A percentile compares a stretch with the other conserved stretches of the same genome.
Conservation (phyloP, 92 coral and sea anemone species). For the Epizoanthus stellaris region DNA sequence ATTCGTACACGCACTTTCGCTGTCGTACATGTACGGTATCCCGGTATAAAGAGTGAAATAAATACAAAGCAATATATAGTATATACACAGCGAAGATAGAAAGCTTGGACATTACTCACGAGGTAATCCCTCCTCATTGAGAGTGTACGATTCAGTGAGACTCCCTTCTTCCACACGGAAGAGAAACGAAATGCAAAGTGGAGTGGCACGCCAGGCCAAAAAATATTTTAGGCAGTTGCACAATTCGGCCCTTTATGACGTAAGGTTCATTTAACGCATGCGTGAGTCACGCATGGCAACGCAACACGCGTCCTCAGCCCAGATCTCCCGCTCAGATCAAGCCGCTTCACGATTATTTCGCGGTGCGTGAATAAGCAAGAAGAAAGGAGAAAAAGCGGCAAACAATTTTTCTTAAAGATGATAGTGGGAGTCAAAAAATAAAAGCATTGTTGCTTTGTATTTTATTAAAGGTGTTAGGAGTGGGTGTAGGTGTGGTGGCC, state of each 20-base stretch:
- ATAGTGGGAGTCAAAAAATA: neutral
- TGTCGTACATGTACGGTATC: neutral
- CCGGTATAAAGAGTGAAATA: neutral
- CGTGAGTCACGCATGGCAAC: slow-evolving; percentile 59
- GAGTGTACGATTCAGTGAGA: slow-evolving; percentile 63
- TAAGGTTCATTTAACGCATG: slow-evolving; percentile 86
- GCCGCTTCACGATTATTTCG: slow-evolving; percentile 7
- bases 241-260: slow-evolving; percentile 98
- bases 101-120: slow-evolving; percentile 65
- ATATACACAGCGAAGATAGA: neutral
- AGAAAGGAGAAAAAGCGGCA: too few species aligned
- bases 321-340: slow-evolving; percentile 6
- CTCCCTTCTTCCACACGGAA: slow-evolving; percentile 85
- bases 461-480: neutral
- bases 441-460: neutral
- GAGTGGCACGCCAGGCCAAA: slow-evolving; percentile 86
- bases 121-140: slow-evolving; percentile 96
- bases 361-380: neutral
- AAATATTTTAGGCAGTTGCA: slow-evolving; percentile 97
- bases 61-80: neutral
- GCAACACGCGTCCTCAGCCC: slow-evolving; percentile 38
- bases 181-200: slow-evolving; percentile 54
- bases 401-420: too few species aligned
- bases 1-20: neutral
- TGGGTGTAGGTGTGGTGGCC: too few species aligned